These are phyloP conservation scores for Psittacula echo DNA, from an alignment of 2,797 vertebrate genomes.

Conservation along the genomic window DNA sequence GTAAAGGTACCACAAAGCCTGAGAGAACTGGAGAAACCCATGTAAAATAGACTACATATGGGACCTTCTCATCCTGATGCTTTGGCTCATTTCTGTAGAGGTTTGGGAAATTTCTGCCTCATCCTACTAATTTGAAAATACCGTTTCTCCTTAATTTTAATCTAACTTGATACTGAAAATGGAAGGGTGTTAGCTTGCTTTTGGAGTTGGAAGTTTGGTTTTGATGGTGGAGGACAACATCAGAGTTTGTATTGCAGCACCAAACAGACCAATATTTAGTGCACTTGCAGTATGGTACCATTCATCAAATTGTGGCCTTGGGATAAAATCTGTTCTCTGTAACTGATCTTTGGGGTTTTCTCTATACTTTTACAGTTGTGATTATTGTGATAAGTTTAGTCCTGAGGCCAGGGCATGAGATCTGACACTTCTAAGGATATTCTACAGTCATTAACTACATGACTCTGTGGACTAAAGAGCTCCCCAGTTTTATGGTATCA, in stretches of 20 bases:
- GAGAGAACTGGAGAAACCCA: not conserved
- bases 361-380: slow-evolving; percentile 9
- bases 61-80: not conserved
- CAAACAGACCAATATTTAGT: slow-evolving; percentile 61
- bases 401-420: not conserved
- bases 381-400: slow-evolving; percentile 26
- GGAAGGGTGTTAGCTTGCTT: not conserved
- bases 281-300: slow-evolving; percentile 35
- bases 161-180: not conserved
- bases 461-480: slow-evolving; percentile 27
- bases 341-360: slow-evolving; percentile 31
- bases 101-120: not conserved
- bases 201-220: slow-evolving; percentile 21
- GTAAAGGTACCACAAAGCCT: not conserved
- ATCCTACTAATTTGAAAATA: not conserved
- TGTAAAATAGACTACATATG: not conserved
- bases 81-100: slow-evolving; percentile 10
- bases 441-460: not conserved
- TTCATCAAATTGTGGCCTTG: slow-evolving; percentile 66
- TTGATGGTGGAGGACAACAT: not conserved
- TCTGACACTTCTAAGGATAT: slow-evolving; percentile 12
- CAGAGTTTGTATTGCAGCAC: slow-evolving; percentile 66
- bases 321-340: slow-evolving; percentile 41
- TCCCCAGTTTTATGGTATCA: slow-evolving; percentile 8
- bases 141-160: not conserved